phyloP scores from a whole-genome alignment of 1,140 invertebrate genomes.

The Lamellibrachia luymesi region DNA sequence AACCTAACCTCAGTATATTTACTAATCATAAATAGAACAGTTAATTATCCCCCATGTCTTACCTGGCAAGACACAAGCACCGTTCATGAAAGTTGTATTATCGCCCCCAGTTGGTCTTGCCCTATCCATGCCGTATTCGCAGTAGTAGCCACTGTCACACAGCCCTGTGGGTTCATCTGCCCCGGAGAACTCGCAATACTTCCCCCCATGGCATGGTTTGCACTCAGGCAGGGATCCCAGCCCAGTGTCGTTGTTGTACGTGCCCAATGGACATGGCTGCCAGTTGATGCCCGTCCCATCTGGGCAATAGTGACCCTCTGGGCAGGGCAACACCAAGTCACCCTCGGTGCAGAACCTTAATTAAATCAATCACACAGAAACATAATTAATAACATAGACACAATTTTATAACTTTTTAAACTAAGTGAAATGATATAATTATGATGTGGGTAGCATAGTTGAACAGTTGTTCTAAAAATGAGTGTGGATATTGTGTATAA shows the following conservation, averaged over 20 bases:
- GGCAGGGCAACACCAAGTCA: constrained; percentile 39
- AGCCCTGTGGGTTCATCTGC: constrained; percentile 36
- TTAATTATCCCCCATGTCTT: not conserved
- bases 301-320: constrained; percentile 35
- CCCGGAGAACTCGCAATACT: constrained; percentile 44
- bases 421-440: too few species aligned
- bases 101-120: constrained; percentile 37
- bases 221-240: constrained; percentile 38
- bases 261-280: constrained; percentile 40
- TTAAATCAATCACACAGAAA: not conserved
- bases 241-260: constrained; percentile 49
- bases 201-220: constrained; percentile 44
- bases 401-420: not conserved
- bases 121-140: constrained; percentile 48
- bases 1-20: not conserved
- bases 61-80: constrained; percentile 36
- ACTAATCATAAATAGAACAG: too few species aligned
- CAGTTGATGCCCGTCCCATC: constrained; percentile 22
- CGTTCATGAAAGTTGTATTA: constrained; percentile 32
- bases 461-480: not conserved
- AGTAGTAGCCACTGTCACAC: constrained; percentile 51
- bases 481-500: not conserved
- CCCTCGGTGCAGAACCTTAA: constrained; percentile 48
- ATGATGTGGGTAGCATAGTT: not conserved
- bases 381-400: not conserved